These are phyloP conservation scores for Branchellion lobata DNA, from an alignment of 2,888 invertebrate species.

Conservation along the genomic window DNA sequence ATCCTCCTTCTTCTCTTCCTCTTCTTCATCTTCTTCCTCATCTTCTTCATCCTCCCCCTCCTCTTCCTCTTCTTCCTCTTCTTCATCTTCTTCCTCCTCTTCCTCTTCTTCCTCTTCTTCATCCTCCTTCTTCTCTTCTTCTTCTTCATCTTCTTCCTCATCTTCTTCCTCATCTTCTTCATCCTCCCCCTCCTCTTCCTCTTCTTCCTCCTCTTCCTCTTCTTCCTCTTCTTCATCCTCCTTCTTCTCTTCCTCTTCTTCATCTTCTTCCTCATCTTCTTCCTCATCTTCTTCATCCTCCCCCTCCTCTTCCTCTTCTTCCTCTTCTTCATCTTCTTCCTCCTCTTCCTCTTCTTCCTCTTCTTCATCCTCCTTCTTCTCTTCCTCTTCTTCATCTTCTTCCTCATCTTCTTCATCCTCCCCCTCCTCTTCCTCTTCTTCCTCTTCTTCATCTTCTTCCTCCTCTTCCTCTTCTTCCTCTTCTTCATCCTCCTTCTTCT, in stretches of 20 bases:
- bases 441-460: too few relatives aligned
- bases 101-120: not conserved
- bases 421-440: too few relatives aligned
- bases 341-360: constrained; percentile 8
- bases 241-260: not conserved
- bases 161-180: too few relatives aligned
- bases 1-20: too few relatives aligned
- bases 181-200: not conserved
- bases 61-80: not conserved
- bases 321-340: too few relatives aligned
- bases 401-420: too few relatives aligned
- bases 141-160: not conserved
- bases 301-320: not conserved
- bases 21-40: not conserved
- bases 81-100: not conserved
- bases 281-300: too few relatives aligned
- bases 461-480: constrained; percentile 8
- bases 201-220: not conserved
- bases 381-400: not conserved
- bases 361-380: not conserved
- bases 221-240: not conserved
- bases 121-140: not conserved
- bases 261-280: too few relatives aligned
- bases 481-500: not conserved
- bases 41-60: not conserved